These are phyloP conservation scores for Leptocoma aspasia DNA, from an alignment of 2,113 vertebrate species.

Conservation along the genomic window DNA sequence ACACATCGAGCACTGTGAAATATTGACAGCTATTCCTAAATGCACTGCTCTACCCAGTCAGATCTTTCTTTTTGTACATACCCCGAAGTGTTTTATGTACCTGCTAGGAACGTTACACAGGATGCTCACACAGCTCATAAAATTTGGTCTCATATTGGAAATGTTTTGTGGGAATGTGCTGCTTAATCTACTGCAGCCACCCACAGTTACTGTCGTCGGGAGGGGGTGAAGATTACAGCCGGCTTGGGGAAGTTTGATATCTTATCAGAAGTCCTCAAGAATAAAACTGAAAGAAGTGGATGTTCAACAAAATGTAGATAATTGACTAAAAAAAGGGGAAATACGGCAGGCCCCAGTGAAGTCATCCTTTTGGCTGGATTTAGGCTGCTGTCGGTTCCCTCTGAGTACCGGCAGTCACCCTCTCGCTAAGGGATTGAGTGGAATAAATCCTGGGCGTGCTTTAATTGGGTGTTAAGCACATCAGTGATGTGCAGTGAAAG, in stretches of 20 bases:
- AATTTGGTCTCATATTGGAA: conserved; percentile 19
- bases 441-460: neutral
- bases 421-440: neutral
- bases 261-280: conserved; percentile 5
- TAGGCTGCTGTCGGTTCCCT: neutral
- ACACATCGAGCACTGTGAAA: neutral
- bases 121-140: conserved; percentile 47
- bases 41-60: neutral
- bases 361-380: neutral
- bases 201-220: neutral
- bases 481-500: neutral
- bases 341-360: neutral
- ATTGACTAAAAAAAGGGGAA: neutral
- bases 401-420: neutral
- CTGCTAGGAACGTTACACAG: conserved; percentile 21
- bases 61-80: neutral
- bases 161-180: conserved; percentile 14
- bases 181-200: conserved; percentile 49
- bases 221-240: neutral
- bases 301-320: neutral
- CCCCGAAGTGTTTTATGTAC: conserved; percentile 36
- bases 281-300: neutral
- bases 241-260: neutral
- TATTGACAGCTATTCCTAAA: neutral
- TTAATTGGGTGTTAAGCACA: neutral